A percentile compares a stretch with the other conserved stretches of the same genome.
These are phyloP conservation scores for Hydrolagus colliei DNA, from an alignment of 2,797 vertebrate genomes.

Conservation along the genomic window DNA sequence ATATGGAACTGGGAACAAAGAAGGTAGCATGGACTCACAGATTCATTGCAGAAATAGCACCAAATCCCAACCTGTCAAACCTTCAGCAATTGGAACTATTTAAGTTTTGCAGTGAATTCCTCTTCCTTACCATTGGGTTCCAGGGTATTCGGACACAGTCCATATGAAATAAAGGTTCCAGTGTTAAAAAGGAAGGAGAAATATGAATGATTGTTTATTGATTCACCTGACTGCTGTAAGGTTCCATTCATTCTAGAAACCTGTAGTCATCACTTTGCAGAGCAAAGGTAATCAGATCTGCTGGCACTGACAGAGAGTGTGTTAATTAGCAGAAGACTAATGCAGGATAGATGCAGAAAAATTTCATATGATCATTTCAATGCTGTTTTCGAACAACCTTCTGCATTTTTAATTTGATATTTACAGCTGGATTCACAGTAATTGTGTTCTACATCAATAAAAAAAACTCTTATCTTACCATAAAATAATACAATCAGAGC, in stretches of 20 bases:
- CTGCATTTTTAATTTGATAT: not conserved
- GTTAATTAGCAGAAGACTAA: conserved; percentile 16
- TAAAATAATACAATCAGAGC: not conserved
- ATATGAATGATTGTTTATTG: conserved; percentile 31
- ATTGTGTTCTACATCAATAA: not conserved
- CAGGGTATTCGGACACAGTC: conserved; percentile 40
- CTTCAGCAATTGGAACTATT: conserved; percentile 57
- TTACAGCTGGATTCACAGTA: not conserved
- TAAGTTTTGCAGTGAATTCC: conserved; percentile 39
- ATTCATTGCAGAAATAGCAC: conserved; percentile 61
- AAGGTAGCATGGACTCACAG: conserved; percentile 55
- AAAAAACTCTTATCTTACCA: not conserved
- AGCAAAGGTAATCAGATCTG: conserved; percentile 22
- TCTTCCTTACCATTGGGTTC: conserved; percentile 52
- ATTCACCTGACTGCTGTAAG: conserved; percentile 28
- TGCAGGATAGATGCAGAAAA: not conserved
- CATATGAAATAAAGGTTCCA: conserved; percentile 45
- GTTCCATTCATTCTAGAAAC: conserved; percentile 27
- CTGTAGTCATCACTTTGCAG: conserved; percentile 24
- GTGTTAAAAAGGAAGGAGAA: conserved; percentile 52
- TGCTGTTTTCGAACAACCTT: conserved; percentile 1
- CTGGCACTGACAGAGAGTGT: conserved; percentile 9
- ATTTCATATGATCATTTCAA: not conserved
- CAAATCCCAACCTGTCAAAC: conserved; percentile 54
- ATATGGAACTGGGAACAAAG: conserved; percentile 49